Base-by-base conservation (phyloP, 2,888 invertebrate genomes). In the Escarpia spicata region DNA sequence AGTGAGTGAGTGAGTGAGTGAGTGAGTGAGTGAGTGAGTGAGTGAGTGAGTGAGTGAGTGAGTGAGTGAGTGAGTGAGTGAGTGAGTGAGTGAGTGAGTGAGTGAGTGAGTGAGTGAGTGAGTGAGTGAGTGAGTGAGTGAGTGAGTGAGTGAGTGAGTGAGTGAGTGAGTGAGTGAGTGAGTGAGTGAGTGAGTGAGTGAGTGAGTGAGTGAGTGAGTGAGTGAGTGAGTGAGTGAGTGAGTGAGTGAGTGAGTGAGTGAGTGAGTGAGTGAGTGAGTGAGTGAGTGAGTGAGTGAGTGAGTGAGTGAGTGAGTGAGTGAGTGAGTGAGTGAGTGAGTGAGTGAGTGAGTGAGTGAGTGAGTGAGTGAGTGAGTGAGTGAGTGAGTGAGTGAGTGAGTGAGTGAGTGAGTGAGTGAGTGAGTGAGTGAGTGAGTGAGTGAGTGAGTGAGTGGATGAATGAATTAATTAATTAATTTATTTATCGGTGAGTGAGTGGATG, bases 251-350 rank as follows among this genome's bases (percentile, higher is more conserved):
- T 75, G 93, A 1, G 90, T 37, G 92, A 2, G 92, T n/a, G 90
- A 89, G 92, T 44, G 92, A 92, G 92, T 44, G 92, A 89, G 92
- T 44, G 92, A 92, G 92, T 44, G 91, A 89, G 92, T 44, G 92
- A 92, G 92, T 44, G 92, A 92, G 92, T 43, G 92, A 92, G 92
- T 43, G 92, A 92, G 92, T 60, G 92, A 92, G 92, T 44, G 92
- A 92, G 92, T 43, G 92, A 92, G 89, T 60, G 92, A 92, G 92
- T 44, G 90, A 92, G 92, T 44, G 92, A 92, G 92, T 45, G 89
- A 92, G 90, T 45, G 91, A 92, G 92, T 89, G 92, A 92, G 92
- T 91, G 91, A 93, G 93, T 92, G 92, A 92, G 92, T 92, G 92
- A 92, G 45, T 92, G 92, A 92, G 92, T 90, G 91, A 90, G 37